Percentiles rank a stretch among this genome's conserved stretches.
phyloP scores from a whole-genome alignment of 1,140 invertebrate genomes.

The Philaenus spumarius region DNA sequence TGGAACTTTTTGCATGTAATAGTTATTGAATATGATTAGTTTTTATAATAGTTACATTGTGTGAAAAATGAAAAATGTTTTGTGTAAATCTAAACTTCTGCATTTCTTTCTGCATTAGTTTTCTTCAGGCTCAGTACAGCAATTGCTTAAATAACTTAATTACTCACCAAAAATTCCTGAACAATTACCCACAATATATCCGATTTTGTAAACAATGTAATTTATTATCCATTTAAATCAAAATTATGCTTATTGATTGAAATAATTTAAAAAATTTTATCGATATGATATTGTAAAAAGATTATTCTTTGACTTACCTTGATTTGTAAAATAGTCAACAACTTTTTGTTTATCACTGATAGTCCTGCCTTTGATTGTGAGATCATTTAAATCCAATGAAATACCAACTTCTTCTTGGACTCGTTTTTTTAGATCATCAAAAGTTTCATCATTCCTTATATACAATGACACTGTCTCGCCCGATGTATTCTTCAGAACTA shows the following conservation, averaged over 20 bases:
- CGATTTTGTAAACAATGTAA: neutral
- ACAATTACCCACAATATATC: no score
- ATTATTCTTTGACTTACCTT: slow-evolving; percentile 1
- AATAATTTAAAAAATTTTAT: neutral
- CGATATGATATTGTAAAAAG: neutral
- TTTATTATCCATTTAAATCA: no score
- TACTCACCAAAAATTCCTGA: no score
- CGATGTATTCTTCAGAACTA: slow-evolving; percentile 24
- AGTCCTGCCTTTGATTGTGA: slow-evolving; percentile 28
- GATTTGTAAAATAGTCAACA: slow-evolving; percentile 25
- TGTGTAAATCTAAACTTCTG: no score
- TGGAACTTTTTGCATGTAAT: no score
- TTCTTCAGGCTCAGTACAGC: no score
- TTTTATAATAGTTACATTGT: no score
- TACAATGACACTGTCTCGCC: slow-evolving; percentile 25
- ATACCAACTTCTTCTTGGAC: slow-evolving; percentile 27
- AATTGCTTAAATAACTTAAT: no score
- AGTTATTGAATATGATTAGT: no score
- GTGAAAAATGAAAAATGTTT: no score
- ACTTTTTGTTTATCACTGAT: slow-evolving; percentile 23
- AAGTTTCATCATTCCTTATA: slow-evolving; percentile 29
- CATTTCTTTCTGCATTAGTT: no score
- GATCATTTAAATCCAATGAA: slow-evolving; percentile 27
- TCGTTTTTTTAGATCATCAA: slow-evolving; percentile 27
- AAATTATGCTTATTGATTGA: neutral